A percentile compares a stretch with the other conserved stretches of the same genome.
phyloP scores from a whole-genome alignment of 2,797 vertebrate species.

The Heterohyrax brucei region DNA sequence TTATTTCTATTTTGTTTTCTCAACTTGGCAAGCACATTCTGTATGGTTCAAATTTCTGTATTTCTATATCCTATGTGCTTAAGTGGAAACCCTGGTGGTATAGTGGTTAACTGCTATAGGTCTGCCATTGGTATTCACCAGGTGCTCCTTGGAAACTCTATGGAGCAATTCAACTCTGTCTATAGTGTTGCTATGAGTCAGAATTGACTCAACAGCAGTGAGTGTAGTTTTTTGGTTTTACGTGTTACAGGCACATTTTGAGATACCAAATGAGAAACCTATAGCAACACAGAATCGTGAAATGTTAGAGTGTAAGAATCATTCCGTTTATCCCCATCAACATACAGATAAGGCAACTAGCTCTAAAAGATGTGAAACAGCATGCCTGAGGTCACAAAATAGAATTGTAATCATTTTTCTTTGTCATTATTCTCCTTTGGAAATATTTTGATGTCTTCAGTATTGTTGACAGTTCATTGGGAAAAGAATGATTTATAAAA shows the following conservation, averaged over 20 bases:
- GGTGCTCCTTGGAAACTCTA: too few relatives aligned
- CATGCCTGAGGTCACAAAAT: conserved; percentile 60
- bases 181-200: too few relatives aligned
- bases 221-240: too few relatives aligned
- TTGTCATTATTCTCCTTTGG: conserved; percentile 39
- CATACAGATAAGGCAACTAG: conserved; percentile 33
- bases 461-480: conserved; percentile 48
- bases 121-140: too few relatives aligned
- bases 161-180: too few relatives aligned
- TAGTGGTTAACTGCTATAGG: too few relatives aligned
- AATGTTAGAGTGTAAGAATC: conserved; percentile 56
- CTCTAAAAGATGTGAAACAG: conserved; percentile 47
- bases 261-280: conserved; percentile 43
- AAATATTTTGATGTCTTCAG: conserved; percentile 65
- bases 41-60: conserved; percentile 53
- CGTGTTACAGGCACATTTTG: not conserved
- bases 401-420: conserved; percentile 37
- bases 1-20: conserved; percentile 74
- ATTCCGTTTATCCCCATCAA: not conserved
- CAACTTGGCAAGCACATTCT: conserved; percentile 31
- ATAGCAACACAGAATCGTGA: conserved; percentile 12
- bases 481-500: conserved; percentile 66
- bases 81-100: not conserved
- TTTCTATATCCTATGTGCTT: conserved; percentile 61
- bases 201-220: too few relatives aligned